A percentile compares a stretch with the other conserved stretches of the same genome.
These are phyloP conservation scores for Drosophila mojavensis DNA, from an alignment of 1,140 invertebrate genomes.

Conservation along the genomic window DNA sequence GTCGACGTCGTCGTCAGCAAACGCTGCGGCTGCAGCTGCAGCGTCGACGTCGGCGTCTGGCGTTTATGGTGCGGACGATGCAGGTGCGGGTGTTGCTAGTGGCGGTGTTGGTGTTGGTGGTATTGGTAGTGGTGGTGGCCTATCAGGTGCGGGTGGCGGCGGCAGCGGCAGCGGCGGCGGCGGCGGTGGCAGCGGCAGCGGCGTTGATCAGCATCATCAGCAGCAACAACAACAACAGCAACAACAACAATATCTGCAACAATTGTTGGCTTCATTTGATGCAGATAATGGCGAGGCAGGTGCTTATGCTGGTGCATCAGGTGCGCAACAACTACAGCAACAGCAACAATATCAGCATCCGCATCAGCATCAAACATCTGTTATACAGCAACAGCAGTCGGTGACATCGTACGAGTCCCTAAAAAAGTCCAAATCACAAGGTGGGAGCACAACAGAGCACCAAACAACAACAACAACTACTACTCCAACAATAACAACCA, in stretches of 20 bases:
- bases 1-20: slow-evolving; percentile 26
- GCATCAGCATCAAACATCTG: slow-evolving; percentile 73
- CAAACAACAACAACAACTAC: slow-evolving; percentile 33
- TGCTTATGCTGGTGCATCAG: slow-evolving; percentile 43
- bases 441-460: slow-evolving; percentile 88
- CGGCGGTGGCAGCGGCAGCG: slow-evolving; percentile 9
- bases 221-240: slow-evolving; percentile 48
- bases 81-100: slow-evolving; percentile 80
- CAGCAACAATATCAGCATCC: slow-evolving; percentile 60
- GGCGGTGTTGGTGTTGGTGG: slow-evolving; percentile 82
- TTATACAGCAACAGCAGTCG: slow-evolving; percentile 76
- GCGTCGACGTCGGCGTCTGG: slow-evolving; percentile 43
- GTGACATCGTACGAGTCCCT: slow-evolving; percentile 79
- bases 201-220: slow-evolving; percentile 49
- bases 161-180: slow-evolving; percentile 21
- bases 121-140: slow-evolving; percentile 70
- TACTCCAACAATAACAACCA: slow-evolving; percentile 37
- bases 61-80: slow-evolving; percentile 76
- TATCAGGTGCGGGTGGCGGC: slow-evolving; percentile 57
- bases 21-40: slow-evolving; percentile 33
- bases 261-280: slow-evolving; percentile 55
- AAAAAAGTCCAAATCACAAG: slow-evolving; percentile 92
- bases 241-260: slow-evolving; percentile 46
- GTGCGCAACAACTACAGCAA: slow-evolving; percentile 57
- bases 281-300: slow-evolving; percentile 33